Base-by-base conservation (phyloP, 2,113 vertebrate genomes). In the Melanerpes formicivorus region DNA sequence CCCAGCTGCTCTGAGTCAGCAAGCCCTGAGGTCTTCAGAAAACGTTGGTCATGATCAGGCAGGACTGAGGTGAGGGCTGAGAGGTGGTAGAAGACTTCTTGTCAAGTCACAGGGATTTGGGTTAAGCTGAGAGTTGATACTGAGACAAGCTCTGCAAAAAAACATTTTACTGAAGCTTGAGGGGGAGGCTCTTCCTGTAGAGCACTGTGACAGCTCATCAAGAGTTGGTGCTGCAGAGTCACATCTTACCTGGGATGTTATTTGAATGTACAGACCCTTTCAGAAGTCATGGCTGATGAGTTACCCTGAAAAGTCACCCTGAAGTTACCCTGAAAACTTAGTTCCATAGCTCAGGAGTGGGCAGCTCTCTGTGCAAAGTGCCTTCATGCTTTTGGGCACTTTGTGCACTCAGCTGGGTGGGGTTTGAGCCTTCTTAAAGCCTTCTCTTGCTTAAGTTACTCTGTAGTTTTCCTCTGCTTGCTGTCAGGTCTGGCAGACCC, bases 31-130 rank as follows among this genome's bases (percentile, higher is more conserved):
- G 54, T 88, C 62, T 8, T 34, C n/a, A 42, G 58, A 37, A 71
- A 44, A 37, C 1, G 0, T 5, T 88, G 62, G 30, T 50, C 1
- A 0, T 37, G 29, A 18, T 50, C 19, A 9, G 34, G 22, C 62
- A 71, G 58, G 34, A 25, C 64, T 34, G 7, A 65, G 64, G 46
- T 62, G 66, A 91, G 74, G 56, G 59, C 60, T 92, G 72, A 34
- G 27, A 76, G 50, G 9, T 5, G 30, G 10, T 13, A 42, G 71
- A 93, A 25, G 18, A 6, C 64, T 29, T 72, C 27, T 55, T 73
- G 50, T 62, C 32, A 62, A 72, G 32, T 44, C 2, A 3, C 19
- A 9, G 19, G 3, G 4, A 1, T 52, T 78, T 37, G 3, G 22
- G 25, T 80, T 74, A n/a, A 75, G 18, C n/a, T 80, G 25, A 8